phyloP scores from a whole-genome alignment of 2,797 vertebrate genomes.

The Chrosomus eos region DNA sequence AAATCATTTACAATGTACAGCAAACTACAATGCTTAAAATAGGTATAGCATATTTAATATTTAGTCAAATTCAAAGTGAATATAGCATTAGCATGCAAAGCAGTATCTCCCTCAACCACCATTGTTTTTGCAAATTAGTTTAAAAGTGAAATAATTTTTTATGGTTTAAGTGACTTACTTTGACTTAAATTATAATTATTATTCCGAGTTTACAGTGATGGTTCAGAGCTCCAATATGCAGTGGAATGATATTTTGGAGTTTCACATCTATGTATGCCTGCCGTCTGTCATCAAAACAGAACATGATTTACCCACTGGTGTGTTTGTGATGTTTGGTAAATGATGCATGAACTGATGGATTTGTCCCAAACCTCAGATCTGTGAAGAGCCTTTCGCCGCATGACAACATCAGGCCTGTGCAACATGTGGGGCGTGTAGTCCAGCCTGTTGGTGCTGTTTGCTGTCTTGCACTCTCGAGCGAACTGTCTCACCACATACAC shows the following conservation, averaged over 20 bases:
- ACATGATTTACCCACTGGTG: slow-evolving; percentile 5
- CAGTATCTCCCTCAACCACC: not conserved
- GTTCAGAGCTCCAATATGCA: not conserved
- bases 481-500: slow-evolving; percentile 67
- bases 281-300: not conserved
- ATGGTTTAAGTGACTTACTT: not conserved
- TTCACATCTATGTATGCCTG: not conserved
- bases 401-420: slow-evolving; percentile 69
- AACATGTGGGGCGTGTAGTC: slow-evolving; percentile 75
- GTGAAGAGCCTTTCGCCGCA: slow-evolving; percentile 68
- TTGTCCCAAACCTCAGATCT: slow-evolving; percentile 76
- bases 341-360: slow-evolving; percentile 18
- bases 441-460: slow-evolving; percentile 68
- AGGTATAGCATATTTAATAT: not conserved
- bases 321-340: slow-evolving; percentile 24
- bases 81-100: not conserved
- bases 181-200: no score
- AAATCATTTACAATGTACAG: not conserved
- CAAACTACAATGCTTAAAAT: not conserved
- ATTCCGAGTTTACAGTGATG: not conserved
- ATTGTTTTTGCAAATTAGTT: not conserved
- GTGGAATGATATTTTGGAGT: not conserved
- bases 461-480: slow-evolving; percentile 66
- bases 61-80: not conserved
- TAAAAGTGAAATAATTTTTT: not conserved